Conservation (phyloP, 1,140 invertebrate species). For the Tetraneura akinire region DNA sequence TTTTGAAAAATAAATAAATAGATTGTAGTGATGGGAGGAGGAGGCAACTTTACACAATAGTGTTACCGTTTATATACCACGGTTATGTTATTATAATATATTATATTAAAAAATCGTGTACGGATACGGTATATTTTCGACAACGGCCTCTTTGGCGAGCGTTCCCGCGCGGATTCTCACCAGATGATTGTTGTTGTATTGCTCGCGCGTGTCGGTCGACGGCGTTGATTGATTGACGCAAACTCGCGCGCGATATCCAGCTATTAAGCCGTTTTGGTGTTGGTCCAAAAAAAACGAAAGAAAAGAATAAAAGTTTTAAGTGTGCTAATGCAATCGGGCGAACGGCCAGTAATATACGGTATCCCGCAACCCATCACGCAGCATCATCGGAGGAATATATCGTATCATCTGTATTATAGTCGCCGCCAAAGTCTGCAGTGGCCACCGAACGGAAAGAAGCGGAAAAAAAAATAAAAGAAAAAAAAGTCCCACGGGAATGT, state of each 20-base stretch:
- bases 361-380: neutral
- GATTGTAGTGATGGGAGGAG: too few species aligned
- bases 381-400: neutral
- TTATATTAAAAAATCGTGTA: constrained; percentile 1
- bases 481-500: constrained; percentile 27
- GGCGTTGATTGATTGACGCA: constrained; percentile 29
- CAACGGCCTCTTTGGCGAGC: neutral
- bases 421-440: neutral
- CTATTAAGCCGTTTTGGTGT: constrained; percentile 30
- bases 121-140: neutral
- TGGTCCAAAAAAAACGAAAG: neutral
- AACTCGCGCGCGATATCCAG: constrained; percentile 19
- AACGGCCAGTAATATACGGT: constrained; percentile 9
- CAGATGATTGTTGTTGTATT: neutral
- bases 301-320: constrained; percentile 1
- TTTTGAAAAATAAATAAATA: too few species aligned
- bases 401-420: neutral
- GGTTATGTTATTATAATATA: neutral
- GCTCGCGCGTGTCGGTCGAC: neutral
- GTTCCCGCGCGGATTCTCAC: neutral
- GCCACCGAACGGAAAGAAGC: too few species aligned
- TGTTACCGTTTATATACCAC: too few species aligned
- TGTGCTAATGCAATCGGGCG: constrained; percentile 31
- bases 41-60: too few species aligned
- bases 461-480: too few species aligned